A percentile compares a stretch with the other conserved stretches of the same genome.
phyloP scores from a whole-genome alignment of 2,888 invertebrate genomes.

The Ditula angustiorana region DNA sequence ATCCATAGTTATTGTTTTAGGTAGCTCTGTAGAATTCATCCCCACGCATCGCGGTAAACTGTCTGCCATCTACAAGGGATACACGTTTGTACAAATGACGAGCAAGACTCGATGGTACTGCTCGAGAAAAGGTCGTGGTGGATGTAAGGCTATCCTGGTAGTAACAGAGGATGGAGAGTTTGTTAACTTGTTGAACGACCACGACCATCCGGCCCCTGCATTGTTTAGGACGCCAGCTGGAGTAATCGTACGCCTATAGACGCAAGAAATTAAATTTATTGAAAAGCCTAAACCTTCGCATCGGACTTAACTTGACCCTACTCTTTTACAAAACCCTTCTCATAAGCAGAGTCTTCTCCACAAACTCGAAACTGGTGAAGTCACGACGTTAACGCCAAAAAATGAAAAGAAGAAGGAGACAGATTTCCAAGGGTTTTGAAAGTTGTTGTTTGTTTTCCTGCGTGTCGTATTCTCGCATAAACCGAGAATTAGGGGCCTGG shows the following conservation, averaged over 20 bases:
- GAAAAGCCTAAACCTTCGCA: too few relatives aligned
- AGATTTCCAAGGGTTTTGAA: too few relatives aligned
- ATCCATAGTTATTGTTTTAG: neutral
- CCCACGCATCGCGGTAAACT: neutral
- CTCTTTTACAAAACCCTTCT: too few relatives aligned
- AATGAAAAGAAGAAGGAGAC: too few relatives aligned
- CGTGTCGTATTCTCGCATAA: too few relatives aligned
- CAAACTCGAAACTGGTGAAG: too few relatives aligned
- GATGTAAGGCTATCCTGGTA: constrained; percentile 22
- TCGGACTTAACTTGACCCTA: too few relatives aligned
- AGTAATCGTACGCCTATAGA: constrained; percentile 2
- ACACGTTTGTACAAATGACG: constrained; percentile 49
- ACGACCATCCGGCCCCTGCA: constrained; percentile 21
- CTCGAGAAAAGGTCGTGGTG: constrained; percentile 40
- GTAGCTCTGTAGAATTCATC: neutral
- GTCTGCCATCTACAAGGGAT: constrained; percentile 44
- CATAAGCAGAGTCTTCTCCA: too few relatives aligned
- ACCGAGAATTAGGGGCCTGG: too few relatives aligned
- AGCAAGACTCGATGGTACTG: constrained; percentile 50
- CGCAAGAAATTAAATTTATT: neutral
- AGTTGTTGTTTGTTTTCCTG: neutral
- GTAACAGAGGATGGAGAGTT: constrained; percentile 9
- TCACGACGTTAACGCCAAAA: too few relatives aligned
- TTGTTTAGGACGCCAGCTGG: constrained; percentile 11
- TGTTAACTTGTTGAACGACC: neutral